Percentiles rank a stretch among this genome's conserved stretches.
Conservation (phyloP, 2,888 invertebrate genomes). For the Oligia fasciuncula region DNA sequence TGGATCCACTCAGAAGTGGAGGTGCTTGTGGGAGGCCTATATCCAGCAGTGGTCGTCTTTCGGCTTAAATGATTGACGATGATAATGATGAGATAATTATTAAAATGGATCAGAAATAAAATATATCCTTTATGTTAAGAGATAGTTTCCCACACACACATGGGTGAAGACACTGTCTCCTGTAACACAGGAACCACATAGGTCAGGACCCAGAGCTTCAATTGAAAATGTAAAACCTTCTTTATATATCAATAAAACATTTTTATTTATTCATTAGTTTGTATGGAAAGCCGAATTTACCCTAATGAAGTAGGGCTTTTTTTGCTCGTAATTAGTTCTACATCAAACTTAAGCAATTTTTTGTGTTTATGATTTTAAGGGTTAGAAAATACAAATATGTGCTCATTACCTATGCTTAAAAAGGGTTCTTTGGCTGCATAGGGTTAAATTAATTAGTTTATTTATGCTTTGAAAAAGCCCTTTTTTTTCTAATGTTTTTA, state of each 20-base stretch:
- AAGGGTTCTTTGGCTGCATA: background rate
- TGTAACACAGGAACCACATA: background rate
- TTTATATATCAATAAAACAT: background rate
- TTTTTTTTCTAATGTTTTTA: background rate
- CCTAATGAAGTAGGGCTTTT: background rate
- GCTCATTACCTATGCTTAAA: background rate
- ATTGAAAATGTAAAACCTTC: background rate
- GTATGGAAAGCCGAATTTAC: background rate
- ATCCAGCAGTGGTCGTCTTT: no score
- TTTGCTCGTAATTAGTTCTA: background rate
- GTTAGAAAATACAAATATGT: background rate
- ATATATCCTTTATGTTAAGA: no score
- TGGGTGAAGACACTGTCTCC: background rate
- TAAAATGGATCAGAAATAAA: no score
- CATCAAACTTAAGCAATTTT: background rate
- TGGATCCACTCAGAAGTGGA: no score
- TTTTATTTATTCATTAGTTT: background rate
- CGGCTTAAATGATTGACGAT: no score
- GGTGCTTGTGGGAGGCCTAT: no score
- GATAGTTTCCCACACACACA: background rate
- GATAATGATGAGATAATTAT: no score
- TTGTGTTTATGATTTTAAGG: background rate
- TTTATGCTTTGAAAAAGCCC: background rate
- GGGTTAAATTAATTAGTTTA: conserved; percentile 7
- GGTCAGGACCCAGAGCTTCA: background rate